Evolutionary conservation across 2,888 invertebrate genomes (phyloP).

Genomic region (Parnassius smintheus): DNA sequence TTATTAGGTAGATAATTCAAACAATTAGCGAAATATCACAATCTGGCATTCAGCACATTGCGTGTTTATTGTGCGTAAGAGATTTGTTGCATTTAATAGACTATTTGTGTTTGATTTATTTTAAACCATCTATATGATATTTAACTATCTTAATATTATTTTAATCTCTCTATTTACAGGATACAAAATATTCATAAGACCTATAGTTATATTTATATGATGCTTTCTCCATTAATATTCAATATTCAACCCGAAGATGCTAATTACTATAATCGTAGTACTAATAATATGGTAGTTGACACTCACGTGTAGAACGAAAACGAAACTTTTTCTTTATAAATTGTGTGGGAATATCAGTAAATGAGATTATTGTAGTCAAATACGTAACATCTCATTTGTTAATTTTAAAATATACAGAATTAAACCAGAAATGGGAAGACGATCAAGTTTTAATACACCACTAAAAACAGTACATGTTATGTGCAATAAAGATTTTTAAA

Average conservation of each 20-base stretch:
- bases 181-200: constrained; percentile 4
- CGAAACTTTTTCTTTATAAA: no score
- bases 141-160: constrained; percentile 9
- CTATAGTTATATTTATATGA: background rate
- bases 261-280: background rate
- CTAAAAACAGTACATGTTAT: no score
- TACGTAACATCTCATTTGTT: no score
- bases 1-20: constrained; percentile 46
- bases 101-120: constrained; percentile 10
- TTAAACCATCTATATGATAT: constrained; percentile 6
- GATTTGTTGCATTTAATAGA: constrained; percentile 33
- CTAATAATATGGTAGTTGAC: background rate
- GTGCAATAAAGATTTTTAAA: no score
- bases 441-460: no score
- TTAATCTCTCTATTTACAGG: background rate
- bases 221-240: background rate
- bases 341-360: no score
- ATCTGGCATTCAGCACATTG: constrained; percentile 57
- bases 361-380: no score
- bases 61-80: constrained; percentile 39
- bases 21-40: constrained; percentile 47
- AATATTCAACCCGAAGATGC: background rate
- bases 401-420: no score
- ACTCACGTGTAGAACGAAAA: no score
- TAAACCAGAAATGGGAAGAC: no score